Base-by-base conservation (phyloP, 2,113 vertebrate genomes). In the Plestiodon gilberti region DNA sequence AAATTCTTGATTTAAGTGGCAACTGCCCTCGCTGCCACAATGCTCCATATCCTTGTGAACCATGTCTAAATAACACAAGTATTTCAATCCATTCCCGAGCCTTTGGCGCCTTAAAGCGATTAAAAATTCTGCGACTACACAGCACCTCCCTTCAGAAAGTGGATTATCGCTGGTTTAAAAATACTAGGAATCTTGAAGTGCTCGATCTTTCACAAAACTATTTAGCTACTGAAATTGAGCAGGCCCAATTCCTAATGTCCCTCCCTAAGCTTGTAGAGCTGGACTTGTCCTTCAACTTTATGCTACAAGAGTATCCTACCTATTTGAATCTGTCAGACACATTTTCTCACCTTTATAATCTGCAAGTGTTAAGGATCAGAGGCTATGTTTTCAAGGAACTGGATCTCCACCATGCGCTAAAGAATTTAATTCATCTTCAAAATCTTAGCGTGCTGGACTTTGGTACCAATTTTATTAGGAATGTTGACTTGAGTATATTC, bases 11-110 rank as follows among this genome's bases (percentile, higher is more conserved):
- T 84, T 94, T 99, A 6, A 99, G 98, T 74, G 98, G 98, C 77
- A 99, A 99, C 83, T 99, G 99, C 69, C 99, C 98, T 59, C 97
- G 98, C 28, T 99, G 99, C 91, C 98, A 99, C 88, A 98, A 99
- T 59, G 97, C 96, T 2, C 98, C 98, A 0, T 99, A 97, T 86
- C 97, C 98, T 9, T 99, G 98, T 88, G 90, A 4, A 11, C 98
- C 98, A 0, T 99, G 99, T 74, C 93, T 95, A n/a, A 90, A 96
- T 62, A 95, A 96, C 1, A 85, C 89, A 0, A 90, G 97, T 0
- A 93, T 99, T 59, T 13, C 93, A 4, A 98, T 99, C 52, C 94
- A 97, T 59, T 0, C 18, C 13, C 80, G 75, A 0, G 97, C 99
- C 87, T 99, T 99, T 90, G 86, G 93, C 80, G 95, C 91, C 8